Conservation (phyloP, 2,113 vertebrate genomes). For the Pogonocichla stellata region DNA sequence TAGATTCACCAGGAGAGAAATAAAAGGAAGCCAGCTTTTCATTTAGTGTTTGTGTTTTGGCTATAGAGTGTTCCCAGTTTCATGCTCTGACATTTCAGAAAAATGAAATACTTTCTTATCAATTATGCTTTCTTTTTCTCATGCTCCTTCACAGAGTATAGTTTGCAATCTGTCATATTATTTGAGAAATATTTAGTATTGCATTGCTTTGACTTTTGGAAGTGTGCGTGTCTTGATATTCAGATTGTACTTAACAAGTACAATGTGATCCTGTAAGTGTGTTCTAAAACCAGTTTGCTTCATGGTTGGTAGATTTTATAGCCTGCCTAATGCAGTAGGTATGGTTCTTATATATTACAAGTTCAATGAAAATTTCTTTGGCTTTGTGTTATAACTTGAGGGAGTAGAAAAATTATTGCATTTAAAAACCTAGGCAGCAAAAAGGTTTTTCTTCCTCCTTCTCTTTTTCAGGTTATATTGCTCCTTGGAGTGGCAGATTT, state of each 20-base stretch:
- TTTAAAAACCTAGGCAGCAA: not conserved
- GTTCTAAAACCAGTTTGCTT: not conserved
- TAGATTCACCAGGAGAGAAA: not conserved
- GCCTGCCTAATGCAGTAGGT: not conserved
- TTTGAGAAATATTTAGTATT: not conserved
- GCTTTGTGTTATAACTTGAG: not conserved
- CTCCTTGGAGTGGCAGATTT: slow-evolving; percentile 98
- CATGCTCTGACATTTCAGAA: not conserved
- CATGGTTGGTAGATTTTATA: not conserved
- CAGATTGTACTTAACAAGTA: not conserved
- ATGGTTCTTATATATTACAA: not conserved
- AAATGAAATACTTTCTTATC: not conserved
- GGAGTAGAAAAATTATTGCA: not conserved
- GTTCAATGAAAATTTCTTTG: not conserved
- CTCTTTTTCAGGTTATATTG: slow-evolving; percentile 88
- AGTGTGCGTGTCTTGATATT: not conserved
- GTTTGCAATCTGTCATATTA: not conserved
- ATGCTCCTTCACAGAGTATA: not conserved
- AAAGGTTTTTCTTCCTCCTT: not conserved
- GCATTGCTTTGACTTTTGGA: not conserved
- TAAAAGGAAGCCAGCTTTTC: not conserved
- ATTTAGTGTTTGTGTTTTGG: not conserved
- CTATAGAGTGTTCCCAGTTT: not conserved
- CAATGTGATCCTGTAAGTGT: not conserved
- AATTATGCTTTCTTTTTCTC: not conserved